These are phyloP conservation scores for Polyommatus iphigenia DNA, from an alignment of 2,888 invertebrate genomes.

Conservation along the genomic window DNA sequence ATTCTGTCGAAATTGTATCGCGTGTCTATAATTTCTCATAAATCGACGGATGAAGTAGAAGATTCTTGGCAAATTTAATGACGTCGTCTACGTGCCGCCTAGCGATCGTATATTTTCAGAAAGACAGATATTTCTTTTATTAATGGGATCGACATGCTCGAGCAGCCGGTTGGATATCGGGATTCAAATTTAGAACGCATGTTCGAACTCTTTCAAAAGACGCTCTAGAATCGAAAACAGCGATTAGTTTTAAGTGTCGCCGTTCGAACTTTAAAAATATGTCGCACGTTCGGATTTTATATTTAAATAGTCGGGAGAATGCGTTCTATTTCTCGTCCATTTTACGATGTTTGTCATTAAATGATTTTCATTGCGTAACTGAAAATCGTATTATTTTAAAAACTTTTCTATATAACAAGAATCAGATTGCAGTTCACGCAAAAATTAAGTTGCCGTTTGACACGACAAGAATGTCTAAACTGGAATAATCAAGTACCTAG, in stretches of 20 bases:
- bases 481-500: neutral
- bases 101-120: constrained; percentile 31
- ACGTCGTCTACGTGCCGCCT: constrained; percentile 25
- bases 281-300: constrained; percentile 74
- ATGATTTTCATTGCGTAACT: constrained; percentile 67
- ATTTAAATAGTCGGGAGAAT: constrained; percentile 71
- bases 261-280: constrained; percentile 79
- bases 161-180: constrained; percentile 73
- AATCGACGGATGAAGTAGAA: constrained; percentile 29
- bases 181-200: constrained; percentile 74
- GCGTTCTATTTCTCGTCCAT: constrained; percentile 73
- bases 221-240: constrained; percentile 77
- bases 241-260: constrained; percentile 77
- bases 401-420: neutral
- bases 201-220: constrained; percentile 74
- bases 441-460: neutral
- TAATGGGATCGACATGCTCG: constrained; percentile 61
- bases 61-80: constrained; percentile 31
- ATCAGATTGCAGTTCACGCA: neutral
- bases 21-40: constrained; percentile 19
- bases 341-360: constrained; percentile 76
- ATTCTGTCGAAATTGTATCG: constrained; percentile 14
- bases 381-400: constrained; percentile 54
- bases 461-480: neutral
- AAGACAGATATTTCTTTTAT: constrained; percentile 46